phyloP scores from a whole-genome alignment of 1,140 invertebrate genomes.

The Nasonia longicornis region DNA sequence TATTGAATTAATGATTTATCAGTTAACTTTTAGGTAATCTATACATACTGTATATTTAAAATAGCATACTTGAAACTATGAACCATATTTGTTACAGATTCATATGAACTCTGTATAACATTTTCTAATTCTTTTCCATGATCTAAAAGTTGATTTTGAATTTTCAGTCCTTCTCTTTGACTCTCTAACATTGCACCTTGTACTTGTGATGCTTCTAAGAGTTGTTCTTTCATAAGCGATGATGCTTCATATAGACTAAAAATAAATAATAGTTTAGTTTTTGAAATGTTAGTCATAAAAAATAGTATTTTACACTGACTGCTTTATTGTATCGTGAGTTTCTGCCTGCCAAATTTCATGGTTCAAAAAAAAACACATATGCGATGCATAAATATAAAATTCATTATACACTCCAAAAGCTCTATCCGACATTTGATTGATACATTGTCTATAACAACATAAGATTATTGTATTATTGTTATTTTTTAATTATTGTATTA shows the following conservation, averaged over 20 bases:
- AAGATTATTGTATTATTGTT: constrained; percentile 5
- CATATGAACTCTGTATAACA: constrained; percentile 58
- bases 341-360: constrained; percentile 76
- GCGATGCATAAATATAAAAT: constrained; percentile 79
- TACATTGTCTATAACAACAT: constrained; percentile 67
- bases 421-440: constrained; percentile 71
- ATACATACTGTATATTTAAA: constrained; percentile 32
- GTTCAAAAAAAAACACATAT: constrained; percentile 78
- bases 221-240: constrained; percentile 69
- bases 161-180: constrained; percentile 60
- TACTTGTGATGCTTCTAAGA: constrained; percentile 71
- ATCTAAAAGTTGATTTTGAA: constrained; percentile 60
- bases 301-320: constrained; percentile 55
- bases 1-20: constrained; percentile 18
- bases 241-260: constrained; percentile 68
- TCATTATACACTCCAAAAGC: constrained; percentile 75
- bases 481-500: neutral
- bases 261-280: constrained; percentile 47
- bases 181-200: constrained; percentile 71
- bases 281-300: neutral
- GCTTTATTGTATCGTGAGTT: constrained; percentile 71
- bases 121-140: constrained; percentile 59
- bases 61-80: constrained; percentile 67
- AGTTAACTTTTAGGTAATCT: constrained; percentile 6
- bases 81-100: constrained; percentile 68